Evolutionary conservation across 1,140 invertebrate genomes (phyloP), one percentile per base, ranked within the genome.

Genomic region (Nymphalis io): DNA sequence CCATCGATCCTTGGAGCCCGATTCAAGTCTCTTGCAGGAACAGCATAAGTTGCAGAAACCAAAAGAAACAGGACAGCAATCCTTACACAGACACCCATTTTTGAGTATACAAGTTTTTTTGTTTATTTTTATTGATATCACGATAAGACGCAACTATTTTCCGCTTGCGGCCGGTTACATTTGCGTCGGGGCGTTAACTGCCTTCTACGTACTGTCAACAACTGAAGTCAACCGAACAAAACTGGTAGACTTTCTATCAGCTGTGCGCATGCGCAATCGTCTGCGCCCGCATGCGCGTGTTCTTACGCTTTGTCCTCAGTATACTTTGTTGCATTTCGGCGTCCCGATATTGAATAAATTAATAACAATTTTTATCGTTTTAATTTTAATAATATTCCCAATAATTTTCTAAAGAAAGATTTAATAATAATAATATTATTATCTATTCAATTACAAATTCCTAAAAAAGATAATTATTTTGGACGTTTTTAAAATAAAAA

Each of bases 61-160:
- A 88, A 70, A 42, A 89, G 81, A 81, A 88, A 81, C 69, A 84
- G 71, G 70, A 81, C 74, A 60, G 72, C 58, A 81, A 89, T 85
- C 83, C 82, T 82, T 72, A 75, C 89, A 89, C 89, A 84, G 74
- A 76, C 87, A 91, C 87, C 83, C 89, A 91, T 91, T 77, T 33
- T 81, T 83, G 58, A 59, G 68, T 61, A 64, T 61, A 59, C 61
- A 68, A 75, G 64, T 72, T 60, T 58, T 60, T 65, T 39, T 39
- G 6, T 74, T 67, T 65, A 59, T 64, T 65, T 68, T 67, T 69
- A 69, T 65, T 68, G 64, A 53, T 65, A 74, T 79, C 72, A 79
- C 73, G 70, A 66, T 33, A 55, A 42, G 84, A 89, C 85, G 86
- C 86, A 89, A 90, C 88, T 89, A 85, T 87, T 86, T 82, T 77